Conservation (phyloP, 1,140 invertebrate genomes). For the Idris sp. region DNA sequence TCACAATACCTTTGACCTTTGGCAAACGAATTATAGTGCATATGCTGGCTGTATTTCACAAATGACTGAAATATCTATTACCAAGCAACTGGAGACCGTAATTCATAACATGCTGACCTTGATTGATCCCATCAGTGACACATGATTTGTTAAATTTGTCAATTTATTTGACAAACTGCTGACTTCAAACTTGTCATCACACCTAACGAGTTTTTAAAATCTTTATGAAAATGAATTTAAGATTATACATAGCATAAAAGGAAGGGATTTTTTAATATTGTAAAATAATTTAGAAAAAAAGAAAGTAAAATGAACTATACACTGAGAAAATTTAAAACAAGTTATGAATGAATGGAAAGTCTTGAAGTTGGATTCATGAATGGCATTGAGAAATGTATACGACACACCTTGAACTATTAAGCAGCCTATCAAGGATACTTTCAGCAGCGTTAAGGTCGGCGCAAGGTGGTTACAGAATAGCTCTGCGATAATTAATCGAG, state of each 20-base stretch:
- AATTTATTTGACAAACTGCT: too few species aligned
- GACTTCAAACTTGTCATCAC: too few species aligned
- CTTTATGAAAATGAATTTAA: too few species aligned
- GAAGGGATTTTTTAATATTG: too few species aligned
- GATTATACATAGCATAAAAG: too few species aligned
- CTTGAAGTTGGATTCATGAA: constrained; percentile 10
- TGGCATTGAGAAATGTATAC: constrained; percentile 9
- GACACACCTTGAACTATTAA: constrained; percentile 26
- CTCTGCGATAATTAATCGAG: constrained; percentile 47
- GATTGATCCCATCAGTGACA: too few species aligned
- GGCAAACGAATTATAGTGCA: constrained; percentile 19
- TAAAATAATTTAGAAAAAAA: too few species aligned
- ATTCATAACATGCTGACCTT: constrained; percentile 22
- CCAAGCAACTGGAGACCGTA: constrained; percentile 6
- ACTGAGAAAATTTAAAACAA: too few species aligned
- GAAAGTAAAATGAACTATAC: too few species aligned
- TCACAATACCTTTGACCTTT: constrained; percentile 43
- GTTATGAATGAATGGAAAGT: constrained; percentile 8
- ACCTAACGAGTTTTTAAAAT: too few species aligned
- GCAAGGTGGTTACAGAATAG: constrained; percentile 26
- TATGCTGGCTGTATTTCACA: constrained; percentile 22
- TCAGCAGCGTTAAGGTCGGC: constrained; percentile 9
- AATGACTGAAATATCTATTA: constrained; percentile 28
- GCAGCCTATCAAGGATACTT: constrained; percentile 17
- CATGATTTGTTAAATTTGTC: too few species aligned